Conservation (phyloP, 2,888 invertebrate genomes). For the Eupithecia inturbata region DNA sequence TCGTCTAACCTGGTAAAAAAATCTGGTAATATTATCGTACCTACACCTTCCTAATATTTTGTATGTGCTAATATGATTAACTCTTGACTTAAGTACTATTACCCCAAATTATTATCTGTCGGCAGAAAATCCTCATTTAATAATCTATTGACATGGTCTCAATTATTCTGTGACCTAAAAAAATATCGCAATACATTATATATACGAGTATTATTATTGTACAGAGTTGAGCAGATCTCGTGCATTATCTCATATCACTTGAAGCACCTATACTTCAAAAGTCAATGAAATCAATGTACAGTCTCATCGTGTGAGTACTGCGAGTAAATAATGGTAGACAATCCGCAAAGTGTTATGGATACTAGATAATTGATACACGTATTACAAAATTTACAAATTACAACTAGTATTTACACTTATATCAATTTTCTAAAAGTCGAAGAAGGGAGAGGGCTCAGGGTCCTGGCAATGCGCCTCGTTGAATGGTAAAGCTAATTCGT, state of each 20-base stretch:
- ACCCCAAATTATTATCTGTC: not conserved
- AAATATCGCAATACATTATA: not conserved
- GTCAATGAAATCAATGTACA: not conserved
- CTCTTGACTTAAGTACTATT: not conserved
- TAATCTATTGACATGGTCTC: constrained; percentile 12
- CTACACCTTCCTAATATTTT: not conserved
- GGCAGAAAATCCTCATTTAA: not conserved
- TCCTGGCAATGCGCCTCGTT: no score
- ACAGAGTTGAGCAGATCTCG: not conserved
- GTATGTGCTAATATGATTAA: not conserved
- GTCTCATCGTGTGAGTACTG: not conserved
- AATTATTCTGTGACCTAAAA: constrained; percentile 7
- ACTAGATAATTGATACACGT: not conserved
- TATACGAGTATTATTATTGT: not conserved
- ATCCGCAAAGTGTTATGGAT: not conserved
- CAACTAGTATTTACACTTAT: not conserved
- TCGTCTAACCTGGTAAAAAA: not conserved
- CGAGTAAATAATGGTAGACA: not conserved
- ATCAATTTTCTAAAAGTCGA: not conserved
- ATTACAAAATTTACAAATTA: not conserved
- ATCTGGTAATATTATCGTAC: not conserved
- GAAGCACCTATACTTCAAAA: not conserved
- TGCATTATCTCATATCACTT: not conserved
- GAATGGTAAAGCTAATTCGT: no score
- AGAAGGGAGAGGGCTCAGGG: no score